Base-by-base conservation (phyloP, 2,797 vertebrate genomes). In the Phaenicophaeus curvirostris region DNA sequence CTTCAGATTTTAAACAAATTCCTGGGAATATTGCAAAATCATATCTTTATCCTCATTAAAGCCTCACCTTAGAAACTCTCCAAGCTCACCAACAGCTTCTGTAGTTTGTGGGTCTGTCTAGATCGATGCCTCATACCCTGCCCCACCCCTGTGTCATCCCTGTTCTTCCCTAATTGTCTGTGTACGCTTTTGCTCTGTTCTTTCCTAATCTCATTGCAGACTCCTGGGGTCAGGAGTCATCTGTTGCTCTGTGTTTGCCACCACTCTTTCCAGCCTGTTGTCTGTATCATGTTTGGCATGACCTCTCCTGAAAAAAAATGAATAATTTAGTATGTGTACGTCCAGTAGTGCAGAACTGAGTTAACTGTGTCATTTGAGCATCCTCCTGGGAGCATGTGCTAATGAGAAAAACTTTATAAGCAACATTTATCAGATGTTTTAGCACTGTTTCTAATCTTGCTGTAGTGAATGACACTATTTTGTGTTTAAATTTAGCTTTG, bases 1-100 rank as follows among this genome's bases (percentile, higher is more conserved):
- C n/a, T 68, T 71, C 25, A 63, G 20, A 50, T 33, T 74, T 58
- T 51, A 59, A 87, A 37, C 18, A 31, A 37, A 42, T 66, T 37
- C 10, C 2, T 3, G 16, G 9, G 20, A 33, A 23, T 31, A 6
- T n/a, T 41, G 13, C 1, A 0, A 48, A 48, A 31, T 25, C 15
- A 3, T 7, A 6, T 23, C 15, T 13, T 55, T 44, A 15, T 27
- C 14, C 10, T 78, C 21, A 46, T 74, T 30, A 21, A 24, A 81
- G 33, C 8, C 42, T 71, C 31, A 8, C 24, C 35, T 55, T 19
- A 33, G 54, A 13, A 57, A 3, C 28, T 65, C 33, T 19, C 25
- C 51, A 19, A 16, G 67, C 14, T 62, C 55, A 8, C 3, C 28
- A 44, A 2, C 2, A 54, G 48, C 1, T 73, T 39, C 1, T 19